These are phyloP conservation scores for Chromoteleia sp. DNA, from an alignment of 2,888 invertebrate species.

Conservation along the genomic window DNA sequence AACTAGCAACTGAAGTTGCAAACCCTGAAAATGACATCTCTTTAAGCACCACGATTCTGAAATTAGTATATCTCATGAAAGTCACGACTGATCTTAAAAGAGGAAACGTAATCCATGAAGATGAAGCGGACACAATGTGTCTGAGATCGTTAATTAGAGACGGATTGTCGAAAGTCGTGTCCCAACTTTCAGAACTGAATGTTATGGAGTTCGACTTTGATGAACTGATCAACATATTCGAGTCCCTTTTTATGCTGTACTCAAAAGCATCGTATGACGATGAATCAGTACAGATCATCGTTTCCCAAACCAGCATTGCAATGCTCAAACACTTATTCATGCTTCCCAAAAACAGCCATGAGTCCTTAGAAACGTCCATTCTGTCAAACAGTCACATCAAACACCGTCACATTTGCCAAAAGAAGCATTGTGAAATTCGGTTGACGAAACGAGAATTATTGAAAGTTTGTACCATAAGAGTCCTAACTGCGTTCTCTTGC, in stretches of 20 bases:
- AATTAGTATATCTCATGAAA: slow-evolving; percentile 75
- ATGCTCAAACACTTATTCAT: slow-evolving; percentile 60
- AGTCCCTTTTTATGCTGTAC: slow-evolving; percentile 59
- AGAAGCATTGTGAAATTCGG: not conserved
- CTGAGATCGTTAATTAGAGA: slow-evolving; percentile 68
- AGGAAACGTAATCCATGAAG: slow-evolving; percentile 72
- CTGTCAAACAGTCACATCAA: slow-evolving; percentile 48
- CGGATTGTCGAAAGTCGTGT: slow-evolving; percentile 69
- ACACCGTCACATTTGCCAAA: slow-evolving; percentile 33
- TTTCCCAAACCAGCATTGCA: slow-evolving; percentile 26
- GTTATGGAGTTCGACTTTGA: slow-evolving; percentile 66
- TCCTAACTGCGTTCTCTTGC: slow-evolving; percentile 77
- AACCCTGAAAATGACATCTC: slow-evolving; percentile 49
- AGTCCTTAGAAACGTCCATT: not conserved
- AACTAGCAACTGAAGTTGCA: slow-evolving; percentile 42
- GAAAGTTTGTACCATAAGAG: slow-evolving; percentile 74
- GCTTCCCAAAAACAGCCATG: slow-evolving; percentile 13
- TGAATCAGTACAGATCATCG: slow-evolving; percentile 25
- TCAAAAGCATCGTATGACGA: slow-evolving; percentile 47
- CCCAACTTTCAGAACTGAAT: slow-evolving; percentile 68
- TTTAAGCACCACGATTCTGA: slow-evolving; percentile 71
- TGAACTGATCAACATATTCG: slow-evolving; percentile 57
- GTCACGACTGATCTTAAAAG: slow-evolving; percentile 75
- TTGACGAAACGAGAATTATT: slow-evolving; percentile 69
- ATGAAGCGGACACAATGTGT: slow-evolving; percentile 58